A percentile compares a stretch with the other conserved stretches of the same genome.
phyloP scores from a whole-genome alignment of 1,140 invertebrate genomes.

The Zaprionus lachaisei region DNA sequence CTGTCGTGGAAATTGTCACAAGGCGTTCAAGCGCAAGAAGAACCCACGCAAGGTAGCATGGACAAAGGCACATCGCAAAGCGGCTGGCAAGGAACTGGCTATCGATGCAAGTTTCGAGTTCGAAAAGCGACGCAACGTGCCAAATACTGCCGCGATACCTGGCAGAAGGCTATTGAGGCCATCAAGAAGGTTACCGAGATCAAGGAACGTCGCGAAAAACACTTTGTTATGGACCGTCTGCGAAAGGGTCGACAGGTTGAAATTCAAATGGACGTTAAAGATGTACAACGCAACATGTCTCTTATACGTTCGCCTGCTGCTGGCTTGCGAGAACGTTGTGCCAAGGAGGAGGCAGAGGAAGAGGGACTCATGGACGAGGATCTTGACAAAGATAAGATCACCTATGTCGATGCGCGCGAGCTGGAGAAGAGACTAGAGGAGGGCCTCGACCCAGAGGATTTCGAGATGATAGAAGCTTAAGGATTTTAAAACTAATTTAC shows the following conservation, averaged over 20 bases:
- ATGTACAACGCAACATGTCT: slow-evolving; percentile 95
- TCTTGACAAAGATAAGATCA: slow-evolving; percentile 85
- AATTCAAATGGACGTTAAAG: slow-evolving; percentile 93
- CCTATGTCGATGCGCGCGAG: slow-evolving; percentile 84
- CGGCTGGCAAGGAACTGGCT: slow-evolving; percentile 97
- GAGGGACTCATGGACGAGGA: slow-evolving; percentile 85
- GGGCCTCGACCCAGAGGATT: slow-evolving; percentile 83
- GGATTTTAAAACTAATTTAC: slow-evolving; percentile 32
- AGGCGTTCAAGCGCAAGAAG: slow-evolving; percentile 99
- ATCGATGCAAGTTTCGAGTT: slow-evolving; percentile 99
- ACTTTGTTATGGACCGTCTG: slow-evolving; percentile 91
- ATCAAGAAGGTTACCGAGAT: slow-evolving; percentile 96
- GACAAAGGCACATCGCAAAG: slow-evolving; percentile 99
- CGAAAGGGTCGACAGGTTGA: slow-evolving; percentile 95
- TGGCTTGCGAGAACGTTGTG: slow-evolving; percentile 89
- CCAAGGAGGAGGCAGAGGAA: slow-evolving; percentile 87
- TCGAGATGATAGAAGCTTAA: slow-evolving; percentile 84
- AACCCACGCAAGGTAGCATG: slow-evolving; percentile 99
- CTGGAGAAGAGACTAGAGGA: slow-evolving; percentile 84
- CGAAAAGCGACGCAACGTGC: slow-evolving; percentile 96
- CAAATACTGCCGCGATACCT: slow-evolving; percentile 98
- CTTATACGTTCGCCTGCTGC: slow-evolving; percentile 96
- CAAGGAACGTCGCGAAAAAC: slow-evolving; percentile 92
- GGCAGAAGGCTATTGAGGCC: slow-evolving; percentile 96
- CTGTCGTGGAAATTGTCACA: slow-evolving; percentile 99